Conservation (phyloP, 2,888 invertebrate genomes). For the Conops quadrifasciatus region DNA sequence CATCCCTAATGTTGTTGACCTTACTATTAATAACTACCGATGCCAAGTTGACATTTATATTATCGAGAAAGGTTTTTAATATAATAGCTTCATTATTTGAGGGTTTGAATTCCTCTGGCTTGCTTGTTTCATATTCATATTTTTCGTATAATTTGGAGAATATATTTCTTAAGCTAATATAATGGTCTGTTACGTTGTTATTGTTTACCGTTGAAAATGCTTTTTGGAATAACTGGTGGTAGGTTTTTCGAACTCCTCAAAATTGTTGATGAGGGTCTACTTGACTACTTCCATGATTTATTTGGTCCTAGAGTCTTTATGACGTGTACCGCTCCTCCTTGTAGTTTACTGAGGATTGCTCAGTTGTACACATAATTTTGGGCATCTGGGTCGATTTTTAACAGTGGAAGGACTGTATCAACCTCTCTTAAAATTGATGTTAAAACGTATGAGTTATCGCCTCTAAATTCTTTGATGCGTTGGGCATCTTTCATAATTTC, state of each 20-base stretch:
- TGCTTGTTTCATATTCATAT: conserved; percentile 38
- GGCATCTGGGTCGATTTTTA: conserved; percentile 4
- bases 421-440: background rate
- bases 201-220: conserved; percentile 25
- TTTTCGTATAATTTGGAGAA: conserved; percentile 42
- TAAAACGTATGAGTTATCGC: too few relatives aligned
- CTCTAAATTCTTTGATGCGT: too few relatives aligned
- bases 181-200: conserved; percentile 37
- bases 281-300: background rate
- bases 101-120: conserved; percentile 41
- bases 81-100: conserved; percentile 40
- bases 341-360: background rate
- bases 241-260: background rate
- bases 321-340: conserved; percentile 7
- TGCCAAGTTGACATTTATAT: conserved; percentile 36
- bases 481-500: too few relatives aligned
- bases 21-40: conserved; percentile 39
- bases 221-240: conserved; percentile 1
- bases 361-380: background rate
- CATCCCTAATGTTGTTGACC: conserved; percentile 18
- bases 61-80: conserved; percentile 40
- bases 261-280: conserved; percentile 6
- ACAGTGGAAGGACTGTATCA: conserved; percentile 3
- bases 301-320: background rate
- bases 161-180: conserved; percentile 39